These are phyloP conservation scores for Disparrhopalites patrizii DNA, from an alignment of 2,888 invertebrate genomes.

Conservation along the genomic window DNA sequence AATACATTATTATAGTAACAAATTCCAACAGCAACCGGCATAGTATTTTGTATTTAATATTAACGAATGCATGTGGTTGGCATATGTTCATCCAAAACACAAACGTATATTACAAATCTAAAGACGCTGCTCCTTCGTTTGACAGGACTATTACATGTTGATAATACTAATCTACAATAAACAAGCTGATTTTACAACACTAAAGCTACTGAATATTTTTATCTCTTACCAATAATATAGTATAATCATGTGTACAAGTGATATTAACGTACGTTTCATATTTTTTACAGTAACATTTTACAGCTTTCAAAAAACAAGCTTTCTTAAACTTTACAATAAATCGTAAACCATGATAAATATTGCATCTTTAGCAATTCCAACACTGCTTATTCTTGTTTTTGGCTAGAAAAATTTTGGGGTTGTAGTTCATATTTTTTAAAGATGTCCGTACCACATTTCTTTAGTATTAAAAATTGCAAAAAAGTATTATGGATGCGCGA, in stretches of 20 bases:
- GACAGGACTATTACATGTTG: not conserved
- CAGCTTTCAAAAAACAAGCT: no score
- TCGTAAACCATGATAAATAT: no score
- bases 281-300: no score
- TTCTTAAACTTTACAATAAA: no score
- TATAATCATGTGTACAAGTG: no score
- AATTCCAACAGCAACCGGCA: not conserved
- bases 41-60: not conserved
- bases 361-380: no score
- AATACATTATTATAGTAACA: not conserved
- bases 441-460: not conserved
- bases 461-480: not conserved
- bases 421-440: not conserved
- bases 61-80: conserved; percentile 3
- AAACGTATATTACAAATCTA: not conserved
- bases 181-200: not conserved
- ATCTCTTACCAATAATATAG: no score
- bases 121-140: not conserved
- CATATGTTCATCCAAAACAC: not conserved
- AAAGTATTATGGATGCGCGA: not conserved
- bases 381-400: not conserved
- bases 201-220: not conserved
- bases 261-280: no score
- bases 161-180: not conserved
- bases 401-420: not conserved